Base-by-base conservation (phyloP, 2,797 vertebrate species). In the Channa striata region DNA sequence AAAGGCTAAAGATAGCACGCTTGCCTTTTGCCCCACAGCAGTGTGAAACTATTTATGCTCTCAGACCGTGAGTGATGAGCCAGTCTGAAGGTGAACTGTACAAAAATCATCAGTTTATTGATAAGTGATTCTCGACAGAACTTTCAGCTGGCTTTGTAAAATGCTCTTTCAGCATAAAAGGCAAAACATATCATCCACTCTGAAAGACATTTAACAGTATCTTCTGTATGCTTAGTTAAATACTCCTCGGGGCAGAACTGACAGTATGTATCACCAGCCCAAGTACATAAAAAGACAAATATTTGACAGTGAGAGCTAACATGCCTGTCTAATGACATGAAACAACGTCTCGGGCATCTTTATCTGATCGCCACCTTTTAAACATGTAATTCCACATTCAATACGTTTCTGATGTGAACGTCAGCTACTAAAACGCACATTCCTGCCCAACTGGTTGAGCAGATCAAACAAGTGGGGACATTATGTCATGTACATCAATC, bases 401-500 rank as follows among this genome's bases (percentile, higher is more conserved):
- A 37, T 44, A 1, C 14, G 34, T 2, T 57, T 5, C 13, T 59
- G 19, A 49, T 7, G 17, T 12, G 13, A 30, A 3, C 17, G n/a
- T 36, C 57, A 46, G 59, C 1, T 34, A 42, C 5, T 36, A 7
- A 37, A 14, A 40, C 0, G 0, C 11, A 0, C 12, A 44, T n/a
- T n/a, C 63, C 8, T 4, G 14, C 12, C 1, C 1, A 11, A 59
- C 74, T 19, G 51, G 83, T 72, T 49, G 21, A 53, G 13, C 30
- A 57, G 17, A 72, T 33, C 20, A 12, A 12, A 19, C 4, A 17
- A 39, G 20, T 42, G 0, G 21, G 1, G 33, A 39, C 43, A 25
- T 9, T 37, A 1, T 44, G 44, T 44, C 43, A 44, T 11, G 4
- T 11, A 0, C 14, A 23, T 4, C 11, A 10, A 20, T 30, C n/a